These are phyloP conservation scores for Nylanderia fulva DNA, from an alignment of 1,140 invertebrate species.

Conservation along the genomic window DNA sequence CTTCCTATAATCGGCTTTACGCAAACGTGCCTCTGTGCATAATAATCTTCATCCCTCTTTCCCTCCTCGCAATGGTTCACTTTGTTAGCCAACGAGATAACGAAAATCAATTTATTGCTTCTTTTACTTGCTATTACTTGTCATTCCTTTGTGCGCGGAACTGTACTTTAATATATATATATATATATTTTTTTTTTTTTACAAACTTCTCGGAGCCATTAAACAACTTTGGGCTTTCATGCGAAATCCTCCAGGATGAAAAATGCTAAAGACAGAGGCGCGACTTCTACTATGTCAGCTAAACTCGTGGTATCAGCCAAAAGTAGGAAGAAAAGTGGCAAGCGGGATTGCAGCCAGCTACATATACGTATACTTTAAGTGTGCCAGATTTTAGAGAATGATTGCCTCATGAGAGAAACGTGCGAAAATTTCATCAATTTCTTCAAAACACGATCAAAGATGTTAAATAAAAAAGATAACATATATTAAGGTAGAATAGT, in stretches of 20 bases:
- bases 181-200: neutral
- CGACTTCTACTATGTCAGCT: neutral
- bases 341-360: neutral
- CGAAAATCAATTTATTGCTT: conserved; percentile 53
- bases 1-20: conserved; percentile 25
- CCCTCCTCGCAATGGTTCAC: conserved; percentile 11
- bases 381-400: conserved; percentile 1
- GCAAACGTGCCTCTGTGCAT: neutral
- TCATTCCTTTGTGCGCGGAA: conserved; percentile 3
- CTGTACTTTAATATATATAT: no score
- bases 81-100: conserved; percentile 56
- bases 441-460: neutral
- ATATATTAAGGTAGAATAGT: neutral
- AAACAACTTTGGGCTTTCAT: neutral
- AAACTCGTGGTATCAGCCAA: conserved; percentile 11
- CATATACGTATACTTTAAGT: neutral
- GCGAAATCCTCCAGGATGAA: neutral
- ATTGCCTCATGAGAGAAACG: neutral
- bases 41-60: conserved; percentile 31
- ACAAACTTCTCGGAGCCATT: neutral
- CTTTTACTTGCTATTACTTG: conserved; percentile 20
- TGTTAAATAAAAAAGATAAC: neutral
- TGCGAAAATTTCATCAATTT: neutral
- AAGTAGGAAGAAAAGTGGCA: conserved; percentile 18
- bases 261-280: neutral